Conservation (phyloP, 2,888 invertebrate species). For the Athalia cordata region DNA sequence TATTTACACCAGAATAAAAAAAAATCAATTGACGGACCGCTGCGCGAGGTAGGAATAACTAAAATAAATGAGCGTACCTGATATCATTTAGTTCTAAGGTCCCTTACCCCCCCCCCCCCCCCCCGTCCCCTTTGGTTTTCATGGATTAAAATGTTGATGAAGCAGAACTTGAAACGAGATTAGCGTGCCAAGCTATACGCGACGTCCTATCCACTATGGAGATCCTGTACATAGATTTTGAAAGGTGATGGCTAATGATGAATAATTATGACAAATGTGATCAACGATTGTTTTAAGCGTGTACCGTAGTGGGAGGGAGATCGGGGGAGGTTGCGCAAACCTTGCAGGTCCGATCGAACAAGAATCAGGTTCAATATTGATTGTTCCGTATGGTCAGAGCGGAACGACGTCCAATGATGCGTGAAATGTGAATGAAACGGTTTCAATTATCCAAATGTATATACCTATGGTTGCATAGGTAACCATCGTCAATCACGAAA, state of each 20-base stretch:
- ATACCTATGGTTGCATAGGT: conserved; percentile 34
- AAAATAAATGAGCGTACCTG: conserved; percentile 23
- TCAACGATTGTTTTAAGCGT: conserved; percentile 51
- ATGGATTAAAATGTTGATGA: neutral
- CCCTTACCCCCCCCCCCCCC: neutral
- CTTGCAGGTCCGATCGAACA: conserved; percentile 48
- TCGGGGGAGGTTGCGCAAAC: conserved; percentile 54
- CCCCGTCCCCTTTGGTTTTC: neutral
- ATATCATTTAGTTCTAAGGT: conserved; percentile 1
- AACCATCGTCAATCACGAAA: conserved; percentile 30
- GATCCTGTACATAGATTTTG: neutral
- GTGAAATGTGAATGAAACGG: conserved; percentile 64
- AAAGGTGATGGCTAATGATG: conserved; percentile 35
- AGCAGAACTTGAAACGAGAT: neutral
- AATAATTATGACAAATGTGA: conserved; percentile 53
- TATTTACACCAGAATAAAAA: too few species aligned
- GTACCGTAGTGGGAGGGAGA: too few species aligned
- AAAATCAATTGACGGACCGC: neutral
- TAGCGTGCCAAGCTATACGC: neutral
- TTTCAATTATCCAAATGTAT: conserved; percentile 65
- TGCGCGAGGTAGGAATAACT: conserved; percentile 2
- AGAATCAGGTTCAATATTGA: conserved; percentile 48
- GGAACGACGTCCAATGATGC: conserved; percentile 58
- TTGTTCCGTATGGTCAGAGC: conserved; percentile 55
- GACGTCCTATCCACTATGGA: neutral